phyloP scores from a whole-genome alignment of 2,888 invertebrate species.

The Tipula confusa region DNA sequence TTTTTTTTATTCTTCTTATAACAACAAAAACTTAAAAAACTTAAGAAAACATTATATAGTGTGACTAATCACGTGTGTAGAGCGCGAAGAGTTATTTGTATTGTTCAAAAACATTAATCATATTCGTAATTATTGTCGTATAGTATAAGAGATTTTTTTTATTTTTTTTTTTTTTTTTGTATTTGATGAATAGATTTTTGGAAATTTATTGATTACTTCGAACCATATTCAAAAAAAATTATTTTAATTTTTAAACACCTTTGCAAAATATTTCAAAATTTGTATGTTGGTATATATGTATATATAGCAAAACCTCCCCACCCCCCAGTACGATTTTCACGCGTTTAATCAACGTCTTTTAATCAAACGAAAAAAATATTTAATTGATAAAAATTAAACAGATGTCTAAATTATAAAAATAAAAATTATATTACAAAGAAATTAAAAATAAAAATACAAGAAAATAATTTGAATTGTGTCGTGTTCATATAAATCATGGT shows the following conservation, averaged over 20 bases:
- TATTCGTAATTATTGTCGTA: slow-evolving; percentile 29
- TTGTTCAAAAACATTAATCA: slow-evolving; percentile 27
- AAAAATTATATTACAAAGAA: slow-evolving; percentile 25
- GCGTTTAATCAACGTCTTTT: slow-evolving; percentile 17
- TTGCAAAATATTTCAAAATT: not conserved
- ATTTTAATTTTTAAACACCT: not conserved
- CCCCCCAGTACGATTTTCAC: not conserved
- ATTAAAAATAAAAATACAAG: not conserved
- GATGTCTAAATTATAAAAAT: slow-evolving; percentile 6
- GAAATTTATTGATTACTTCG: slow-evolving; percentile 8
- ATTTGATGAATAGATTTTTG: slow-evolving; percentile 25
- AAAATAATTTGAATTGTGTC: slow-evolving; percentile 14
- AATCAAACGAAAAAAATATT: not conserved
- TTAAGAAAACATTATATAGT: not conserved
- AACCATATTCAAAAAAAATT: slow-evolving; percentile 3
- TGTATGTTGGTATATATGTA: no score
- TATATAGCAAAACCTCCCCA: no score
- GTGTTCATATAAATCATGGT: slow-evolving; percentile 3
- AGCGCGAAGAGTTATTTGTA: slow-evolving; percentile 13
- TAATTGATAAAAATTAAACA: slow-evolving; percentile 6
- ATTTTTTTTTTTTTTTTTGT: not conserved
- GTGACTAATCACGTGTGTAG: slow-evolving; percentile 30
- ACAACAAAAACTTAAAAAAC: not conserved
- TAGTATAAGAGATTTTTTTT: not conserved
- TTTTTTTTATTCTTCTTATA: slow-evolving; percentile 3